Percentiles rank a stretch among this genome's conserved stretches.
Conservation (phyloP, 2,113 vertebrate genomes). For the Amblyornis subalaris region DNA sequence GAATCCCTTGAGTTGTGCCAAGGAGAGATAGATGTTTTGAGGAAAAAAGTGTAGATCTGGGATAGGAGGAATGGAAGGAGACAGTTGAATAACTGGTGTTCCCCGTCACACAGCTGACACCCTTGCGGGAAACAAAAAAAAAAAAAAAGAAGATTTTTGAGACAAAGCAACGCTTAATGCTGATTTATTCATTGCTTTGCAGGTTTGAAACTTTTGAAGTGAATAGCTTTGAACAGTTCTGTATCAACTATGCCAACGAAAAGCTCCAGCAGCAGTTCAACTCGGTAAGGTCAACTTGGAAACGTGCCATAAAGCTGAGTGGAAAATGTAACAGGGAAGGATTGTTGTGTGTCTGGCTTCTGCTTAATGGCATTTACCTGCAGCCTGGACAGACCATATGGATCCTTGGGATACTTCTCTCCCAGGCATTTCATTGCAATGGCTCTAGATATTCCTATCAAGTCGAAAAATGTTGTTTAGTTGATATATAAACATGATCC, state of each 20-base stretch:
- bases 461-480: not conserved
- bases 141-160: not conserved
- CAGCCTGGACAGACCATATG: rapidly evolving
- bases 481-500: not conserved
- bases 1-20: not conserved
- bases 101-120: rapidly evolving
- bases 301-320: not conserved
- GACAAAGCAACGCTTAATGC: not conserved
- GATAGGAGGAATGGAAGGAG: not conserved
- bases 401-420: not conserved
- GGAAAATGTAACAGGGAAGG: not conserved
- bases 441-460: not conserved
- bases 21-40: not conserved
- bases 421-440: not conserved
- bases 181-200: slow-evolving; percentile 26
- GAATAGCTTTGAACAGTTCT: slow-evolving; percentile 98
- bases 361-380: not conserved
- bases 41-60: not conserved
- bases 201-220: slow-evolving; percentile 97
- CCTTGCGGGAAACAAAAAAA: rapidly evolving
- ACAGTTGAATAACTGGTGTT: not conserved
- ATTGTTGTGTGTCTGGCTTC: not conserved
- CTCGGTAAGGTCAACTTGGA: slow-evolving; percentile 74
- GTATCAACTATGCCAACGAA: slow-evolving; percentile 98
- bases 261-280: slow-evolving; percentile 99